Evolutionary conservation across 2,797 vertebrate genomes (phyloP).

Genomic region (Coregonus sp.): DNA sequence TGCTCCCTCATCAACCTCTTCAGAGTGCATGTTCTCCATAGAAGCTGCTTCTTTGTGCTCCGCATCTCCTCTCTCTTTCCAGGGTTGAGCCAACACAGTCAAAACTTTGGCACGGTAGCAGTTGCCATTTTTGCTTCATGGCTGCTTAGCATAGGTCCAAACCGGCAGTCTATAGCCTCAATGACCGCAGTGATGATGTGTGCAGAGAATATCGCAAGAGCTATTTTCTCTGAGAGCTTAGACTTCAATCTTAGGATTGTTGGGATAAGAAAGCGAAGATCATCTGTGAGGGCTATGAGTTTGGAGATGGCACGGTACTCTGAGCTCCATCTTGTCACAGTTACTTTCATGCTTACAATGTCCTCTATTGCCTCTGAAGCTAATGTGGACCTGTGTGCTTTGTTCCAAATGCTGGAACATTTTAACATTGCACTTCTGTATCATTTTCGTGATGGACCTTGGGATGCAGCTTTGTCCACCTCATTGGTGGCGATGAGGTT

Average conservation of each 20-base stretch:
- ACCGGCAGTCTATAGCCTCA: constrained; percentile 16
- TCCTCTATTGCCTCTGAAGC: constrained; percentile 25
- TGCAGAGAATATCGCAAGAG: constrained; percentile 13
- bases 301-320: constrained; percentile 28
- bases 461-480: neutral
- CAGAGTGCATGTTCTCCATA: neutral
- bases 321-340: constrained; percentile 30
- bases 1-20: too few relatives aligned
- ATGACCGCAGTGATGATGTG: constrained; percentile 29
- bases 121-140: constrained; percentile 38
- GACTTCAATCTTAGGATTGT: too few relatives aligned
- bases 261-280: too few relatives aligned
- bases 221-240: constrained; percentile 17
- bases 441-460: neutral
- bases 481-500: constrained; percentile 18
- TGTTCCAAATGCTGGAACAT: constrained; percentile 24
- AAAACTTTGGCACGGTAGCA: constrained; percentile 31
- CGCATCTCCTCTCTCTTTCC: constrained; percentile 23
- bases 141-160: constrained; percentile 18
- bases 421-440: constrained; percentile 36
- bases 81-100: constrained; percentile 20
- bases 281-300: constrained; percentile 20
- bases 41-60: constrained; percentile 15
- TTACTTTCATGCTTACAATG: constrained; percentile 13
- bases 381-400: constrained; percentile 13